Evolutionary conservation across 2,113 vertebrate species (phyloP), one percentile per base, ranked within the genome.

Genomic region (Sceloporus undulatus): DNA sequence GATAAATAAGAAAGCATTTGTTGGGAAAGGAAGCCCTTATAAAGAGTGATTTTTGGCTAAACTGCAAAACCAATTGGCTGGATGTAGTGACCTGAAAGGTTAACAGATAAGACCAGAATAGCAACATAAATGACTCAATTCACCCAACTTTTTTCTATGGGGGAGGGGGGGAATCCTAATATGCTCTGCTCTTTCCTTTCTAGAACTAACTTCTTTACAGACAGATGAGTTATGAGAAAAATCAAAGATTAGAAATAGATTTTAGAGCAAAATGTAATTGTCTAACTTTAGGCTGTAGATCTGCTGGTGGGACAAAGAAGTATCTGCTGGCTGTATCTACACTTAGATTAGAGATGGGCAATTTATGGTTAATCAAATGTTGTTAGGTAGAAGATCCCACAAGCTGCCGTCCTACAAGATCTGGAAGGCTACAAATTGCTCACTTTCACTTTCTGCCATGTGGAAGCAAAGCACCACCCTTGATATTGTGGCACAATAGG

Each of bases 11-110:
- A 34, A 89, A 86, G 11, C 4, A 84, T 48, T 74, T 92, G 65
- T 65, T 23, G 78, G 73, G 34, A 89, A 92, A 92, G 0, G 70
- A 8, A 90, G 1, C 70, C 34, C 84, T 66, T 0, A 5, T 89
- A 91, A 90, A 40, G 88, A 87, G 86, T 83, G 77, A 89, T 38
- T 93, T 91, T 81, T n/a, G 79, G 86, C 84, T 88, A 89, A 87
- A 79, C 29, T 80, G 29, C 73, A 86, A 38, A 88, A 89, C 34
- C 18, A 91, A 86, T 82, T 82, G 79, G 68, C 56, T 79, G 89
- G 81, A 92, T 73, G 3, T 87, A 88, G 52, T 0, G 0, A 92
- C 90, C 13, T 66, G 76, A 86, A 88, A 73, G 42, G 77, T n/a
- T 56, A 89, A 85, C 70, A 88, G 88, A 0, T 0, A 10, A 71